phyloP scores from a whole-genome alignment of 2,888 invertebrate genomes.

The Rutpela maculata region DNA sequence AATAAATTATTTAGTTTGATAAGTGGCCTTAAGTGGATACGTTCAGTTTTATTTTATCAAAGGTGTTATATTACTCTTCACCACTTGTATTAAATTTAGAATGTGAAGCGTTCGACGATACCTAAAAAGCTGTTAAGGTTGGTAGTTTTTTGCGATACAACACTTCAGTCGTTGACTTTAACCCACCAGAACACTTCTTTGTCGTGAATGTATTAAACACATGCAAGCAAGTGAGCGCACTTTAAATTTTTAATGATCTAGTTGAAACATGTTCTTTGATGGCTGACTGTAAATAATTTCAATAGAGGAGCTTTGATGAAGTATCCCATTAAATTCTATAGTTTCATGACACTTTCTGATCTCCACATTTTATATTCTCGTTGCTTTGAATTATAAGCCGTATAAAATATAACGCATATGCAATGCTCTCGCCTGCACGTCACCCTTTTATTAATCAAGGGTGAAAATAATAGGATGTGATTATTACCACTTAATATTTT shows the following conservation, averaged over 20 bases:
- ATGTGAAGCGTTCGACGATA: neutral
- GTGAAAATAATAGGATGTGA: neutral
- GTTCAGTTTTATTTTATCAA: neutral
- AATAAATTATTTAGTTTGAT: neutral
- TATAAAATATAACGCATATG: neutral
- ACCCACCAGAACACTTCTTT: constrained; percentile 33
- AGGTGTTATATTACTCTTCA: neutral
- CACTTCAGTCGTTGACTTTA: constrained; percentile 24
- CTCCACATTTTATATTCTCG: constrained; percentile 9
- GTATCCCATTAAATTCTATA: constrained; percentile 30
- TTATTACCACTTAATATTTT: no score
- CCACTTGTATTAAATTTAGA: neutral
- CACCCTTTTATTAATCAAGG: neutral
- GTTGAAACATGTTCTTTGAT: constrained; percentile 38
- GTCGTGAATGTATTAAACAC: constrained; percentile 18
- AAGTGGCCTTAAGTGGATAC: neutral
- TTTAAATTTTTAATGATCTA: constrained; percentile 46
- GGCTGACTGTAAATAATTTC: constrained; percentile 29
- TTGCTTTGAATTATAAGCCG: neutral
- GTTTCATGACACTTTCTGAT: constrained; percentile 24
- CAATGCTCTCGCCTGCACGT: neutral
- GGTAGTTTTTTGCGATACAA: neutral
- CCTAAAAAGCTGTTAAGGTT: constrained; percentile 7
- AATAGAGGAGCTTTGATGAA: constrained; percentile 35
- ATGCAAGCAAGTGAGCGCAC: constrained; percentile 22